These are phyloP conservation scores for Aphodius sticticus DNA, from an alignment of 2,888 invertebrate genomes.

Conservation along the genomic window DNA sequence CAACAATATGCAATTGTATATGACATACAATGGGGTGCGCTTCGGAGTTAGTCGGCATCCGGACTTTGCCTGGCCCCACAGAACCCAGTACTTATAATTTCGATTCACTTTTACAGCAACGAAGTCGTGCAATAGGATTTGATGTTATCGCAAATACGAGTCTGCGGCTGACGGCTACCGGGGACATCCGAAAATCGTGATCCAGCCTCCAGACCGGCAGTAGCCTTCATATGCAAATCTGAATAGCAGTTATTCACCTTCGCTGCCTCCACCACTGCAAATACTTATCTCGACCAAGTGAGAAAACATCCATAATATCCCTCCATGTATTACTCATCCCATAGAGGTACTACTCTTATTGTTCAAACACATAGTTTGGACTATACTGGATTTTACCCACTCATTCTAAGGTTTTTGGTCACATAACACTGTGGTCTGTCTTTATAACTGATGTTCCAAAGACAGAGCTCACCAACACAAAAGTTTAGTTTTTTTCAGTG, in stretches of 20 bases:
- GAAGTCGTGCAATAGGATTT: constrained; percentile 44
- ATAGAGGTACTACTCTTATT: too few relatives aligned
- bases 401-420: too few relatives aligned
- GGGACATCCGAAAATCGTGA: constrained; percentile 34
- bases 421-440: too few relatives aligned
- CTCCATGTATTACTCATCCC: too few relatives aligned
- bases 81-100: constrained; percentile 41
- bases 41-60: constrained; percentile 26
- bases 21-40: constrained; percentile 50
- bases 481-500: too few relatives aligned
- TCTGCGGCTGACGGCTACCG: constrained; percentile 50
- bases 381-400: too few relatives aligned
- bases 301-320: neutral
- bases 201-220: constrained; percentile 26
- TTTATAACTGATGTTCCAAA: too few relatives aligned
- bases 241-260: constrained; percentile 59
- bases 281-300: constrained; percentile 15
- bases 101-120: constrained; percentile 47
- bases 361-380: too few relatives aligned
- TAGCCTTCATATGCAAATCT: constrained; percentile 58
- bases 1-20: constrained; percentile 54
- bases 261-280: constrained; percentile 35
- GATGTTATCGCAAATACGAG: constrained; percentile 48
- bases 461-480: too few relatives aligned
- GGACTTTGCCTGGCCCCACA: constrained; percentile 38